Evolutionary conservation across 2,888 invertebrate genomes (phyloP).

Genomic region (Eudemis profundana): DNA sequence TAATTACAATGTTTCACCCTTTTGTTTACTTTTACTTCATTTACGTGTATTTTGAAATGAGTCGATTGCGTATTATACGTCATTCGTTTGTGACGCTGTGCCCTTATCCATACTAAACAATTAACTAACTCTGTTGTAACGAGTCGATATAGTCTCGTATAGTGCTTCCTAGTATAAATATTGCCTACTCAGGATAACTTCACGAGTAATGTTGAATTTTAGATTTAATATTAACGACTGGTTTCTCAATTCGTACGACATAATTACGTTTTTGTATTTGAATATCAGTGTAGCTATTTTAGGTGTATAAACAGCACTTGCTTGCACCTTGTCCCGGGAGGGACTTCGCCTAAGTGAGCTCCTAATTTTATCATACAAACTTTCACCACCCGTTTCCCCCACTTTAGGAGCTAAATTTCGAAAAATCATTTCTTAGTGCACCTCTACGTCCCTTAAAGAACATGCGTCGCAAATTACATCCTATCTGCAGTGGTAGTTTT

Average conservation of each 20-base stretch:
- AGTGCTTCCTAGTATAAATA: neutral
- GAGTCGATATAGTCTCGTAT: neutral
- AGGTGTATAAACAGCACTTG: too few species aligned
- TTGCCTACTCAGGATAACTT: slow-evolving; percentile 1
- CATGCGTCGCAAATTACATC: too few species aligned
- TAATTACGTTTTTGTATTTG: slow-evolving; percentile 9
- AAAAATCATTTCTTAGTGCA: too few species aligned
- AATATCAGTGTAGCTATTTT: neutral
- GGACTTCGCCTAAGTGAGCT: too few species aligned
- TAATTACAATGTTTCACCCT: slow-evolving; percentile 38
- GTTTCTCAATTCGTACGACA: neutral
- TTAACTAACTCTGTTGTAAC: slow-evolving; percentile 9
- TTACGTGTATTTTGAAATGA: slow-evolving; percentile 6
- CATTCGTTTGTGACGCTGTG: slow-evolving; percentile 27
- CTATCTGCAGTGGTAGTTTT: too few species aligned
- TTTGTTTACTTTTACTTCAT: slow-evolving; percentile 41
- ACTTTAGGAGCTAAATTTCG: too few species aligned
- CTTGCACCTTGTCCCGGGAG: too few species aligned
- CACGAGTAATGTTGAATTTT: neutral
- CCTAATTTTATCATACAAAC: too few species aligned
- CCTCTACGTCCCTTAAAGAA: too few species aligned
- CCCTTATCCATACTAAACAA: neutral
- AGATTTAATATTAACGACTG: slow-evolving; percentile 1
- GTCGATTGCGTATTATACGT: slow-evolving; percentile 26
- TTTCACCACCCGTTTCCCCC: too few species aligned